A percentile compares a stretch with the other conserved stretches of the same genome.
phyloP scores from a whole-genome alignment of 2,888 invertebrate species.

The Dione vanillae region DNA sequence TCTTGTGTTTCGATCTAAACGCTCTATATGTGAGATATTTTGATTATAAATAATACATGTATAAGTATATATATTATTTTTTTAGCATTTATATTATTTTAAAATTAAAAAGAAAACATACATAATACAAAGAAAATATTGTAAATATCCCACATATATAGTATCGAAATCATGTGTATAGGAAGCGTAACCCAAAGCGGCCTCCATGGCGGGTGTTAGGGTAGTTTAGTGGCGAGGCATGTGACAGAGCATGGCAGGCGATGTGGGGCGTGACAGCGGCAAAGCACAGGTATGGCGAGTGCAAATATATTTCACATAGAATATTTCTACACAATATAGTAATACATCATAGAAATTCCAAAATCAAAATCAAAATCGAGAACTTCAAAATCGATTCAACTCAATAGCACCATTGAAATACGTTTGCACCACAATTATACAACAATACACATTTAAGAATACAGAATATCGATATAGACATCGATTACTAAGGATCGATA shows the following conservation, averaged over 20 bases:
- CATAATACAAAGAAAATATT: neutral
- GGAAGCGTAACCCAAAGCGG: constrained; percentile 50
- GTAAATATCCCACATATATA: neutral
- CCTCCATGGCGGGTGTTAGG: constrained; percentile 62
- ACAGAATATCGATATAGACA: constrained; percentile 31
- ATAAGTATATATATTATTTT: neutral
- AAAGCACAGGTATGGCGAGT: constrained; percentile 63
- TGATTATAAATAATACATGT: neutral
- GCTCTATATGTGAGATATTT: neutral
- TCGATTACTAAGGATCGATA: constrained; percentile 14
- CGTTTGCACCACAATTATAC: constrained; percentile 28
- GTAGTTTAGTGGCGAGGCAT: constrained; percentile 79
- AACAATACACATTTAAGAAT: constrained; percentile 29
- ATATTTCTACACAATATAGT: constrained; percentile 18
- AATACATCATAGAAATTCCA: neutral
- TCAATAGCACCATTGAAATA: constrained; percentile 20
- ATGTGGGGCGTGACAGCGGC: constrained; percentile 77
- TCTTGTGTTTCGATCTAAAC: constrained; percentile 20
- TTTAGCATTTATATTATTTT: too few relatives aligned
- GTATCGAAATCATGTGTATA: constrained; percentile 21
- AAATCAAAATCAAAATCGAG: neutral
- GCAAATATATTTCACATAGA: constrained; percentile 33
- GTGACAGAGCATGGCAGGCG: constrained; percentile 80
- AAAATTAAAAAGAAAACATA: constrained; percentile 1
- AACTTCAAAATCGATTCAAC: neutral